Percentiles rank a stretch among this genome's conserved stretches.
Conservation (phyloP, 2,888 invertebrate genomes). For the Synanthedon vespiformis region DNA sequence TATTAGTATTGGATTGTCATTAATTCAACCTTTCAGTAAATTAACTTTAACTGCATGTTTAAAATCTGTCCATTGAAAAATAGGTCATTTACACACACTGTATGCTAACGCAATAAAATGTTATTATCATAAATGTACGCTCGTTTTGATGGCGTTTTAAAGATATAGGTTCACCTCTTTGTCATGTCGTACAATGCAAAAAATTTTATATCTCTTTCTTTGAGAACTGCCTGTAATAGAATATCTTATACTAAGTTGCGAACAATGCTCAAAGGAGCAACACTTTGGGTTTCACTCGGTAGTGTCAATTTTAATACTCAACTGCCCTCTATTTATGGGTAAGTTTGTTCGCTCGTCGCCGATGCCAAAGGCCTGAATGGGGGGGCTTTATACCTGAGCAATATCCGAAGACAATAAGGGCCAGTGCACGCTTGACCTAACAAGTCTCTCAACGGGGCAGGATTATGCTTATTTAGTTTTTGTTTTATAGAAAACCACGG, state of each 20-base stretch:
- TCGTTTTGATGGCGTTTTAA: no score
- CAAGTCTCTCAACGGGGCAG: constrained; percentile 9
- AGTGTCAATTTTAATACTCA: constrained; percentile 43
- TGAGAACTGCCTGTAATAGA: background rate
- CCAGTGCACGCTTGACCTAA: constrained; percentile 48
- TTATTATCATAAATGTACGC: no score
- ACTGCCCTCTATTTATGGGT: constrained; percentile 21
- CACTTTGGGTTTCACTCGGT: constrained; percentile 10
- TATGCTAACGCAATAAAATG: no score
- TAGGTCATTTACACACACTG: no score
- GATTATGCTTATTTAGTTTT: constrained; percentile 47
- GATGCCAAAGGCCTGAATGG: constrained; percentile 19
- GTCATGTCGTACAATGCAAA: no score
- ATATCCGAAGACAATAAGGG: constrained; percentile 43
- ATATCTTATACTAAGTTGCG: background rate
- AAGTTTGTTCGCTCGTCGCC: constrained; percentile 30
- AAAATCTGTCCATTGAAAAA: no score
- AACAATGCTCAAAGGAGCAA: background rate
- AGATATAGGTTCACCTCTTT: no score
- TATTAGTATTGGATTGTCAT: no score
- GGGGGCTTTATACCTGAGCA: constrained; percentile 19
- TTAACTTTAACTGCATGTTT: no score
- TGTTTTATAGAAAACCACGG: constrained; percentile 46
- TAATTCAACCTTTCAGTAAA: no score
- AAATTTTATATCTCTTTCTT: no score